Evolutionary conservation across 2,113 vertebrate species (phyloP), one percentile per base, ranked within the genome.

Genomic region (Lepidothrix coronata): DNA sequence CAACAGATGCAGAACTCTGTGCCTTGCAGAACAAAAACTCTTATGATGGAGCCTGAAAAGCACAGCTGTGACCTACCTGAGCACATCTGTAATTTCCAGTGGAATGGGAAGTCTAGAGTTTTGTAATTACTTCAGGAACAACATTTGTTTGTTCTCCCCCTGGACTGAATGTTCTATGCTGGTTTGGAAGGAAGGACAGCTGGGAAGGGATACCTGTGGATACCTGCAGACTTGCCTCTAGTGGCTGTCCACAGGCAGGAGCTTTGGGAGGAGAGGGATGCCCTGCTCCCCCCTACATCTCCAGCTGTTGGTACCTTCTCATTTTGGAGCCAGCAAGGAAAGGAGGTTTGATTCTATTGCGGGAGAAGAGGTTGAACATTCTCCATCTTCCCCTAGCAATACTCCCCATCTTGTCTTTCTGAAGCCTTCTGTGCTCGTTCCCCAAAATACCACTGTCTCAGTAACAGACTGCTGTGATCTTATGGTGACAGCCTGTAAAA

Each of bases 401-500:
- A 30, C 11, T 75, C 41, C 62, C 51, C 59, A 57, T 84, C 55
- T 76, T 72, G 78, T 90, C 74, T 83, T 83, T 68, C 43, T 46
- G 55, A 88, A 92, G 51, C 55, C 46, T 43, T 27, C 88, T 90
- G 88, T 90, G 17, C 77, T 62, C 4, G 0, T 77, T 88, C 43
- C 91, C 72, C 75, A 49, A 57, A 94, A 80, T 83, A 79, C 66
- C n/a, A n/a, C 44, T 70, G 48, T 39, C 43, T 84, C 44, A 49
- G 15, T 49, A 70, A 83, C 75, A 94, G 71, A 43, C 55, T 83
- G 85, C 76, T 86, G 18, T 4, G 5, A 62, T 90, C 93, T 88
- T n/a, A 66, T 49, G 82, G 66, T 94, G 86, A 74, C 91, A 95
- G 75, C 51, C 72, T 93, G 86, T 76, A 80, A 88, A 62, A 92